Base-by-base conservation (phyloP, 2,797 vertebrate genomes). In the Thaleichthys pacificus region DNA sequence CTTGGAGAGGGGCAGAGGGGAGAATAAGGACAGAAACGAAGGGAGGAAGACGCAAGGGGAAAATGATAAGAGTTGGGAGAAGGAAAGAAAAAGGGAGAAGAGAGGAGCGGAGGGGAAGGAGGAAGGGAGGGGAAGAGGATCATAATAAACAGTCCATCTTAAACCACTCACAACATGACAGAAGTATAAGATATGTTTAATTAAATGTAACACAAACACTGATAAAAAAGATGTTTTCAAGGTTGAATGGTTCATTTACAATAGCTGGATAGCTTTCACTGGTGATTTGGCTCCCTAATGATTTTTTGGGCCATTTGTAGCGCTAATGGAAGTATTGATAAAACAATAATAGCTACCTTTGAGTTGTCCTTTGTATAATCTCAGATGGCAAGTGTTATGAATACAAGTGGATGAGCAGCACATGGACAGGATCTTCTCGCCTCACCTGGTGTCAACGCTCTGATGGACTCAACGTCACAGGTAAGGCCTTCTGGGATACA, bases 391-490 rank as follows among this genome's bases (percentile, higher is more conserved):
- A 96, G 66, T 99, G 97, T 75, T 98, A 94, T 12, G 95, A 97
- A 66, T 99, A 98, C 85, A 95, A 95, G 72, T 99, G 97, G 97
- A 90, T 95, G 91, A 93, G 94, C 12, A 87, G 93, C 57, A 73
- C 88, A 0, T 93, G 90, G 86, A 91, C 89, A 2, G 94, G 95
- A 78, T 94, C 95, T 74, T 93, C 91, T 77, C 90, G 93, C 14
- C 88, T 93, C 0, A 47, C 82, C 69, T 99, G 97, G 97, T 99
- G 98, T 82, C 95, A 98, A 84, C 96, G 97, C 66, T 98, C 97
- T 0, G 98, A 99, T 3, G 96, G 97, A 70, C 77, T 96, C 83
- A 98, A 97, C 0, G 97, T 99, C 80, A 98, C 97, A 86, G 97
- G 97, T 99, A 19, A 32, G 81, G 7, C 72, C 14, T 24, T 69